phyloP scores from a whole-genome alignment of 2,797 vertebrate genomes.

The Coranthus polyacanthus region DNA sequence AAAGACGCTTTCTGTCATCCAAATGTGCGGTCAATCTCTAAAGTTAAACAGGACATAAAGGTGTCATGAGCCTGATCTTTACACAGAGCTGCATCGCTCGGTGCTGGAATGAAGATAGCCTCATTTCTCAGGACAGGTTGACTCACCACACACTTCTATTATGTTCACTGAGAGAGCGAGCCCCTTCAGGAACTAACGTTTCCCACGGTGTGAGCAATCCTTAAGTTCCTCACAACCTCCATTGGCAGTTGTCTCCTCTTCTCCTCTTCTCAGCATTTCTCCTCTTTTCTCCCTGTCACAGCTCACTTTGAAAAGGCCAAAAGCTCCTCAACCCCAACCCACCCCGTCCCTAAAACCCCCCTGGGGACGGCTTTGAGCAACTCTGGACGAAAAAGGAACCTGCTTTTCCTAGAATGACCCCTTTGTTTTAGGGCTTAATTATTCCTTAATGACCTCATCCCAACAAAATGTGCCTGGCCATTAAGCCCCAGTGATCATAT shows the following conservation, averaged over 20 bases:
- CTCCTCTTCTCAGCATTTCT: conserved; percentile 48
- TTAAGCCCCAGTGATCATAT: conserved; percentile 74
- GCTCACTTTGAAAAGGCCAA: conserved; percentile 80
- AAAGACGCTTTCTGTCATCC: conserved; percentile 43
- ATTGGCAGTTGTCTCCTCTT: conserved; percentile 63
- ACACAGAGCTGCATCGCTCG: conserved; percentile 49
- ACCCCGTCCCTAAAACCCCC: conserved; percentile 45
- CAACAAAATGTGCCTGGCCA: conserved; percentile 74
- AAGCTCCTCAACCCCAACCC: conserved; percentile 58
- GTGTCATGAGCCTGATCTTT: conserved; percentile 52
- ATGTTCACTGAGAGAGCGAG: conserved; percentile 28
- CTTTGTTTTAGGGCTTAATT: conserved; percentile 81
- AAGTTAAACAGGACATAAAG: conserved; percentile 50
- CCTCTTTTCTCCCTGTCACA: conserved; percentile 61
- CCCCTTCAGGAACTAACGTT: conserved; percentile 50
- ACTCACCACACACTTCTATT: conserved; percentile 55
- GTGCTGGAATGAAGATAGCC: conserved; percentile 29
- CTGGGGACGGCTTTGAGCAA: conserved; percentile 74
- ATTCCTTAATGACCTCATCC: conserved; percentile 83
- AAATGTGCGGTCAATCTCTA: conserved; percentile 33
- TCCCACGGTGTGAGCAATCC: conserved; percentile 75
- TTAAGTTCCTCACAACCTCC: conserved; percentile 56
- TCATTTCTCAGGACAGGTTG: conserved; percentile 48
- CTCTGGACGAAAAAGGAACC: conserved; percentile 67
- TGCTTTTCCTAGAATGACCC: conserved; percentile 77